phyloP scores from a whole-genome alignment of 2,888 invertebrate species.

The Lycophotia porphyrea region DNA sequence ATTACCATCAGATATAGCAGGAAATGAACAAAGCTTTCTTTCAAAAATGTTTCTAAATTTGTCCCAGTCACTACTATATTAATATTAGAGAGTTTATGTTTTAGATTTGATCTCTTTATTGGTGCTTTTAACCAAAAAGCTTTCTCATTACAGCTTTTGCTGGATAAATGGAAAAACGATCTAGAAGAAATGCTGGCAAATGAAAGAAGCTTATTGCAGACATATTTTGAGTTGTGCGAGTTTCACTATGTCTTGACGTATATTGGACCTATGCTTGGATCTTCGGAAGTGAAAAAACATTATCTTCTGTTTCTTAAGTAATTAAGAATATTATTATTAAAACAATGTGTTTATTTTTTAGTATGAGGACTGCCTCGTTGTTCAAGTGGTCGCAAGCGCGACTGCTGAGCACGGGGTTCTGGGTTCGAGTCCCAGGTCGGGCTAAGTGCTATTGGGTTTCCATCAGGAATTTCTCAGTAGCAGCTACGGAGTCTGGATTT shows the following conservation, averaged over 20 bases:
- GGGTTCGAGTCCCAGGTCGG: too few relatives aligned
- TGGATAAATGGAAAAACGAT: constrained; percentile 82
- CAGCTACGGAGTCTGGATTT: too few relatives aligned
- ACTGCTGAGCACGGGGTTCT: too few relatives aligned
- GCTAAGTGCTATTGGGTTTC: too few relatives aligned
- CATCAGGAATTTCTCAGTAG: too few relatives aligned
- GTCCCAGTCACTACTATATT: neutral
- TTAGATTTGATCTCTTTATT: neutral
- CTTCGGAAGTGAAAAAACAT: constrained; percentile 65
- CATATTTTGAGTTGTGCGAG: constrained; percentile 77
- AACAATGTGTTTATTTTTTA: too few relatives aligned
- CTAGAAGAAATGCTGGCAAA: constrained; percentile 77
- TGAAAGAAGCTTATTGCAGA: constrained; percentile 71
- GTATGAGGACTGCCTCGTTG: too few relatives aligned
- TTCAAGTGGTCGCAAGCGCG: too few relatives aligned
- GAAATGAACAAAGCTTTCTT: neutral
- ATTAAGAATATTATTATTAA: neutral
- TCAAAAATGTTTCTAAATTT: neutral
- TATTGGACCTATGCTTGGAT: constrained; percentile 81
- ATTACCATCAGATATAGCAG: too few relatives aligned
- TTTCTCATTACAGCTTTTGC: constrained; percentile 71
- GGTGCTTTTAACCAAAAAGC: too few relatives aligned
- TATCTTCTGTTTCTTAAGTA: constrained; percentile 22
- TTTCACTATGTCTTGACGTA: constrained; percentile 79
- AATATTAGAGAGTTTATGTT: neutral